Base-by-base conservation (phyloP, 2,888 invertebrate genomes). In the Ennomos erosarius region DNA sequence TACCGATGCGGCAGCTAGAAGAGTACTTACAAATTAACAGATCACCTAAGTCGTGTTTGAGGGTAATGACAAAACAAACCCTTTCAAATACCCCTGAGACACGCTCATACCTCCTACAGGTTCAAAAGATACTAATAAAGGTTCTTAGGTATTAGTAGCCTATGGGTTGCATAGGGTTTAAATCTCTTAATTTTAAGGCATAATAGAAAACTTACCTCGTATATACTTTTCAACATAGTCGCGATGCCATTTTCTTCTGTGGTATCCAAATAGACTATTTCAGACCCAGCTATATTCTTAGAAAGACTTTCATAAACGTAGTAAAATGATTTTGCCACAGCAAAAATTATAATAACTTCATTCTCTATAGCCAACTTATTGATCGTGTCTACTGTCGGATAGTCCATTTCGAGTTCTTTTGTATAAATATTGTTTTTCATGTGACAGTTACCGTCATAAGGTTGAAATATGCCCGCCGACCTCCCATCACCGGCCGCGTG, bases 401-500 rank as follows among this genome's bases (percentile, higher is more conserved):
- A 98, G 82, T 98, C 97, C 88, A 94, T 93, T 47, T 85, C 79
- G 10, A 93, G 79, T 71, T 89, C 89, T 59, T 94, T 92, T 6
- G 92, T 93, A 78, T 96, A 96, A 5, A 52, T 54, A 53, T 87
- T 84, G 16, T 94, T 70, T 37, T 81, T 50, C 70, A 95, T 90
- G 71, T 96, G 94, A 69, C 97, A 97, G 63, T 89, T 76, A 0
- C 95, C 96, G 75, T 96, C 96, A 70, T 96, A 96, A 0, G 96
- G 96, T 69, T 94, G 92, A 34, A 94, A 89, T 33, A 96, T 93
- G 0, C 96, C 96, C 0, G 93, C 95, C 37, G 94, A 82, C 87
- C 95, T 95, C 44, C 97, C 97, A 79, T 97, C 97, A 0, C 97
- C 96, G 26, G 97, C 97, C 68, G 88, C 83, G 79, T 98, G 98